Base-by-base conservation (phyloP, 92 coral and sea anemone genomes). In the Porites rus region DNA sequence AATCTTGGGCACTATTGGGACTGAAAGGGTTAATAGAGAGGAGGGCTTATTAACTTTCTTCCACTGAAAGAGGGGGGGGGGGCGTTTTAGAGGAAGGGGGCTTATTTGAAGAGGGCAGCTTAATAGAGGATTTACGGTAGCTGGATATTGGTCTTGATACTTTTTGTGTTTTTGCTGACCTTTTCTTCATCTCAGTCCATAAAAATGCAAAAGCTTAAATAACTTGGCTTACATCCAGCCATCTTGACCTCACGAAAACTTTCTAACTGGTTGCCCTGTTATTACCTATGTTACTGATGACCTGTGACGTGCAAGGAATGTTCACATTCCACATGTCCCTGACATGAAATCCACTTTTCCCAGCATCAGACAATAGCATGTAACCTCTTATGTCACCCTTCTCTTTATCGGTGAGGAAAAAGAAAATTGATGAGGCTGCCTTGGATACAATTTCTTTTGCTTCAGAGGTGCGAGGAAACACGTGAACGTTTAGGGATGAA, bases 321-420 rank as follows among this genome's bases (percentile, higher is more conserved):
- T 92, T 96, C 7, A 95, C 89, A 73, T 92, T 95, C 99, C 99
- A 97, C 96, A 97, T 93, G 65, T 97, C 96, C 80, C 72, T 83
- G 60, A 93, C 95, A 76, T 25, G 91, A 58, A 93, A 83, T 56
- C 79, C 86, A 83, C 89, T 89, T 77, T 90, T 81, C 11, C 82
- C 94, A 17, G 94, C 81, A 6, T 82, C 75, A 1, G 82, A 54
- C 31, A 88, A 88, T 6, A 94, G 83, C 91, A 92, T 86, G 91
- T 92, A 93, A 1, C 99, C 99, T 73, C 82, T 91, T 70, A 97
- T 60, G 21, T 81, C 84, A 64, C 94, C 96, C 7, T 86, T 76
- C 56, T 82, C 85, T 83, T 89, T 90, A 72, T 93, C 91, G 14
- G 92, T 95, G 76, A 97, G 74, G 85, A 91, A 92, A 88, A 97